Evolutionary conservation across 2,797 vertebrate species (phyloP).

Genomic region (Mormyrops boulengeri): DNA sequence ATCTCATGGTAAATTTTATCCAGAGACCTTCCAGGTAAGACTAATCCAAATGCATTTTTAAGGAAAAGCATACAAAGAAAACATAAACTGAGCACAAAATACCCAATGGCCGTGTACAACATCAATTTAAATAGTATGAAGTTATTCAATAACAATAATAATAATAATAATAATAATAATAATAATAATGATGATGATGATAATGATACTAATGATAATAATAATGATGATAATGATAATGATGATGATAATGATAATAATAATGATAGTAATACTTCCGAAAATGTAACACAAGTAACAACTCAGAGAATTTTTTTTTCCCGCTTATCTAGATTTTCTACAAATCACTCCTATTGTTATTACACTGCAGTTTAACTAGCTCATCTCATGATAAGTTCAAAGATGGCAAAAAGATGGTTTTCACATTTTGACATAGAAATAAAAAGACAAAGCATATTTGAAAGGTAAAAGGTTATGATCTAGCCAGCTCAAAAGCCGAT

Average conservation of each 20-base stretch:
- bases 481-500: constrained; percentile 18
- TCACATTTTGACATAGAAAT: background rate
- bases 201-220: too few relatives aligned
- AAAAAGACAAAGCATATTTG: constrained; percentile 30
- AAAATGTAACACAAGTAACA: background rate
- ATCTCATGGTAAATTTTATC: background rate
- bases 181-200: too few relatives aligned
- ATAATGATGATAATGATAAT: background rate
- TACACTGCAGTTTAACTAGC: background rate
- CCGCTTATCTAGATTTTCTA: background rate
- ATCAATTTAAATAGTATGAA: background rate
- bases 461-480: constrained; percentile 20
- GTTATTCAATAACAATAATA: background rate
- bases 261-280: background rate
- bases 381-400: background rate
- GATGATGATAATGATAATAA: background rate
- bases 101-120: background rate
- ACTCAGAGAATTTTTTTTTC: background rate
- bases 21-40: background rate
- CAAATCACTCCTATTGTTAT: background rate
- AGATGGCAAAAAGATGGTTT: background rate
- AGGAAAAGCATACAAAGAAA: background rate
- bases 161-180: background rate
- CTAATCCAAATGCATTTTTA: background rate
- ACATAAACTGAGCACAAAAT: background rate